These are phyloP conservation scores for Stratiolaelaps scimitus DNA, from an alignment of 1,140 invertebrate genomes.

Conservation along the genomic window DNA sequence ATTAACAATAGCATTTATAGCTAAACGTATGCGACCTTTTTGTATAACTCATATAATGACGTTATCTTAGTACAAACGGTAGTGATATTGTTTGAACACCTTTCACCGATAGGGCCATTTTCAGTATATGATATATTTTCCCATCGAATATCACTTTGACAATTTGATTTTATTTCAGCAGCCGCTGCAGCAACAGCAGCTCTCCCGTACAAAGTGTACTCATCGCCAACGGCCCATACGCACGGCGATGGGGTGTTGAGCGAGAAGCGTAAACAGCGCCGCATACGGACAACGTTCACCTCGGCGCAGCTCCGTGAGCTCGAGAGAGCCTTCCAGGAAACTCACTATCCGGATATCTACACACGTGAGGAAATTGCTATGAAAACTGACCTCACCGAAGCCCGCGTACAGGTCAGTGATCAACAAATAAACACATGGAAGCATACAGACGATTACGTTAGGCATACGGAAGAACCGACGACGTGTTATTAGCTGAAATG, in stretches of 20 bases:
- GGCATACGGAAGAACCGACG: too few species aligned
- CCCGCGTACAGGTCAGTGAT: conserved; percentile 77
- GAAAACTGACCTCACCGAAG: conserved; percentile 95
- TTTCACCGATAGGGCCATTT: too few species aligned
- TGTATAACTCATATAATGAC: too few species aligned
- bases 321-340: conserved; percentile 85
- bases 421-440: too few species aligned
- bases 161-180: conserved; percentile 14
- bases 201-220: conserved; percentile 70
- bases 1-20: too few species aligned
- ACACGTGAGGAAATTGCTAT: conserved; percentile 97
- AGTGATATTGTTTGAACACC: too few species aligned
- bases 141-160: too few species aligned
- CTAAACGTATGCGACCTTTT: too few species aligned
- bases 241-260: conserved; percentile 19
- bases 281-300: conserved; percentile 92
- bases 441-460: too few species aligned
- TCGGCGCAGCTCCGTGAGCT: conserved; percentile 90
- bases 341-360: conserved; percentile 97
- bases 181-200: conserved; percentile 41
- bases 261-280: conserved; percentile 67
- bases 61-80: too few species aligned
- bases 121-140: background rate
- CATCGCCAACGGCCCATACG: conserved; percentile 14
- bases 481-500: too few species aligned